These are phyloP conservation scores for Sphecodes monilicornis DNA, from an alignment of 2,888 invertebrate genomes.

Conservation along the genomic window DNA sequence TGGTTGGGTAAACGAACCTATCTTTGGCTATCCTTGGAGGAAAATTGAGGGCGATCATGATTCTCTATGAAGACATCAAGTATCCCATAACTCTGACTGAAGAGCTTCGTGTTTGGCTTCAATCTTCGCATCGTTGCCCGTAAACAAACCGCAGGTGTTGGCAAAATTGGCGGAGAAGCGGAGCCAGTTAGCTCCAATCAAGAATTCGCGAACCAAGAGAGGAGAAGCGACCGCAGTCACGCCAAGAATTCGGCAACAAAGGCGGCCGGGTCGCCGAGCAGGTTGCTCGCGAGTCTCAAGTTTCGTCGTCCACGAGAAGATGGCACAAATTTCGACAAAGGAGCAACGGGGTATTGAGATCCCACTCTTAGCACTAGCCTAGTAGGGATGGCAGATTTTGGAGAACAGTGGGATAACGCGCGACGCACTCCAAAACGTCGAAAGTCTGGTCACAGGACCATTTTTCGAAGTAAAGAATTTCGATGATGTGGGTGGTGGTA, in stretches of 20 bases:
- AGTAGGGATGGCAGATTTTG: too few species aligned
- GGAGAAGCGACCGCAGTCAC: neutral
- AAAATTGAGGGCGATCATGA: neutral
- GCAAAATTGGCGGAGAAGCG: slow-evolving; percentile 3
- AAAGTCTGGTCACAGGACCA: too few species aligned
- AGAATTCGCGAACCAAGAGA: slow-evolving; percentile 2
- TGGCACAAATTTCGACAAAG: too few species aligned
- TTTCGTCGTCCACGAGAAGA: too few species aligned
- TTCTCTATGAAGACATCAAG: neutral
- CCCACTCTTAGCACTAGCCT: too few species aligned
- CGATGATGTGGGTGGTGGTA: too few species aligned
- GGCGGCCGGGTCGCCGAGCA: neutral
- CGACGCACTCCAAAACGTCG: too few species aligned
- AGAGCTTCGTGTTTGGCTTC: neutral
- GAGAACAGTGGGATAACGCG: too few species aligned
- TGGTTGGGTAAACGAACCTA: neutral
- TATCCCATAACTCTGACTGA: neutral
- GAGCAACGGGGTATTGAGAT: too few species aligned
- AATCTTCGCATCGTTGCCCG: neutral
- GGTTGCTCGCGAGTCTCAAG: too few species aligned
- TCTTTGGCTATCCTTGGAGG: neutral
- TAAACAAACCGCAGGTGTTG: slow-evolving; percentile 3
- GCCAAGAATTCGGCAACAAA: slow-evolving; percentile 50
- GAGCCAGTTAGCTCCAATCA: neutral
- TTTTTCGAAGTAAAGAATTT: too few species aligned